Evolutionary conservation across 2,797 vertebrate species (phyloP).

Genomic region (Micrastur ruficollis): DNA sequence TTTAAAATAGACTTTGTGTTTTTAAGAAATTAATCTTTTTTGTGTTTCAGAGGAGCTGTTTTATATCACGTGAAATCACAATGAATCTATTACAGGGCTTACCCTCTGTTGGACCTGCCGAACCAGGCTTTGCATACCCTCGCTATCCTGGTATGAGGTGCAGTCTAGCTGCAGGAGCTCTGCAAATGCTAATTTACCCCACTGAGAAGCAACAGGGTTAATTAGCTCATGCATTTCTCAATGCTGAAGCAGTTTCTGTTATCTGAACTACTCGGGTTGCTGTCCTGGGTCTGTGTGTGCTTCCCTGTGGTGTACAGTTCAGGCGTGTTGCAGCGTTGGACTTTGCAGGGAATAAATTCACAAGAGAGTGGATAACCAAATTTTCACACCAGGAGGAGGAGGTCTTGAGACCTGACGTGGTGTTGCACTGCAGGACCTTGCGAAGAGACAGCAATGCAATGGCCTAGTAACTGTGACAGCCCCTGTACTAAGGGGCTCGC

Average conservation of each 20-base stretch:
- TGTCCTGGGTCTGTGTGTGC: neutral
- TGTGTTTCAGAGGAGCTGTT: neutral
- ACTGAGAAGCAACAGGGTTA: neutral
- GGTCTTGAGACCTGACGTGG: neutral
- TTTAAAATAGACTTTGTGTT: neutral
- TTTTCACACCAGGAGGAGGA: neutral
- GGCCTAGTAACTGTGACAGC: neutral
- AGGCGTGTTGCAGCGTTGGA: neutral
- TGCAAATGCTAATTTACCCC: neutral
- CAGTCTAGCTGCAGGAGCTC: neutral
- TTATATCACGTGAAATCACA: neutral
- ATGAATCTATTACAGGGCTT: neutral
- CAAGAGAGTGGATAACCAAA: neutral
- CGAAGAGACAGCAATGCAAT: neutral
- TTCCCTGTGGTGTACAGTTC: neutral
- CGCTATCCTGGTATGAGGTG: neutral
- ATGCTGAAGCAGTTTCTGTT: neutral
- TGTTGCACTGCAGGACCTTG: neutral
- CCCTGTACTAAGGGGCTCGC: neutral
- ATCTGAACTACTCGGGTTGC: neutral
- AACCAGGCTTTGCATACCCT: neutral
- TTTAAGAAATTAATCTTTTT: neutral
- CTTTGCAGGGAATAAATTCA: neutral
- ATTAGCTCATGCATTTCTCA: neutral
- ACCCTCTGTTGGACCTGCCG: neutral